A percentile compares a stretch with the other conserved stretches of the same genome.
Evolutionary conservation across 2,113 vertebrate genomes (phyloP).

Genomic region (Pimephales promelas): DNA sequence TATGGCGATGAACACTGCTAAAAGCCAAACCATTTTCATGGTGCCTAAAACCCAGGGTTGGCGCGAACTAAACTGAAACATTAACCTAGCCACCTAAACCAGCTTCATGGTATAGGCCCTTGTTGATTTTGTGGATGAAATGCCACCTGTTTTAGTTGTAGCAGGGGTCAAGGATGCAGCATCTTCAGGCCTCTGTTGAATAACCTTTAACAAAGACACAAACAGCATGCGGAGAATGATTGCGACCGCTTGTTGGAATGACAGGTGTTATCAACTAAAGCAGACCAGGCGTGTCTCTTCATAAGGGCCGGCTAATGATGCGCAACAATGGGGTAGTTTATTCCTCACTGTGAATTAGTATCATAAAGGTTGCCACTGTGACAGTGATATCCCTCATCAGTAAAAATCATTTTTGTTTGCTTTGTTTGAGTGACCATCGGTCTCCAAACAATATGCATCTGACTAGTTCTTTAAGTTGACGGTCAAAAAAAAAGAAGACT

Average conservation of each 20-base stretch:
- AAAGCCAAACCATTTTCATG: too few species aligned
- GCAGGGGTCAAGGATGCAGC: neutral
- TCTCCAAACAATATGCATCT: neutral
- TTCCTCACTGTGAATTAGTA: constrained; percentile 43
- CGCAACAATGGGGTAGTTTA: constrained; percentile 41
- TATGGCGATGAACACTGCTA: too few species aligned
- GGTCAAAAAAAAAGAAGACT: neutral
- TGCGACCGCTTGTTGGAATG: constrained; percentile 29
- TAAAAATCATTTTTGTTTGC: neutral
- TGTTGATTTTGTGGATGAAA: neutral
- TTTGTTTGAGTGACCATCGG: neutral
- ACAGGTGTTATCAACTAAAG: constrained; percentile 54
- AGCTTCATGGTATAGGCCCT: too few species aligned
- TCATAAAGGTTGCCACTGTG: constrained; percentile 48
- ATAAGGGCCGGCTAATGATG: constrained; percentile 47
- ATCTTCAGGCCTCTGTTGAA: neutral
- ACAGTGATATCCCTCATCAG: constrained; percentile 47
- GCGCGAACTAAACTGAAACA: too few species aligned
- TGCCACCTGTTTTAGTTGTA: neutral
- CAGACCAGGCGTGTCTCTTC: constrained; percentile 49
- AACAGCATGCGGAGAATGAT: constrained; percentile 37
- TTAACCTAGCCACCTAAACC: too few species aligned
- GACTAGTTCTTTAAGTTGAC: neutral
- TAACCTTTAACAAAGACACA: constrained; percentile 42
- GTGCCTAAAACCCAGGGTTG: too few species aligned